Base-by-base conservation (phyloP, 2,888 invertebrate species). In the Dynastes hyllus region DNA sequence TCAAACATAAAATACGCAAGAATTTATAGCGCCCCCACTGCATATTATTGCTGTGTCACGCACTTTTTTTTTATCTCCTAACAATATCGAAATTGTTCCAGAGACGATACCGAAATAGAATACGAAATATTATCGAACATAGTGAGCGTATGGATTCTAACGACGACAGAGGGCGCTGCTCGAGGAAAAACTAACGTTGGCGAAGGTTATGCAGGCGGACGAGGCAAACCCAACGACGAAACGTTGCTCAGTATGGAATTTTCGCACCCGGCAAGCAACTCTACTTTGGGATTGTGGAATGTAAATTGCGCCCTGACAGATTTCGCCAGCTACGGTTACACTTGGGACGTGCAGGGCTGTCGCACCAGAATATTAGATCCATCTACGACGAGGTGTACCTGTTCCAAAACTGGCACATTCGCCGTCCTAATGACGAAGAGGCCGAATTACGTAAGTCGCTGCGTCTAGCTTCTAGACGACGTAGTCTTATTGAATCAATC, bases 51-150 rank as follows among this genome's bases (percentile, higher is more conserved):
- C 45, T 11, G 2, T 11, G 9, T 45, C 11, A 11, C 45, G 11
- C 32, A 37, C 32, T 37, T 37, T 6, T 37, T 37, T 37, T 37
- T 37, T 37, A 45, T 11, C 53, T 67, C n/a, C 29, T 75, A 75
- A 75, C 45, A 63, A 75, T 75, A 75, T 45, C 61, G 9, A 61
- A 75, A 61, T 70, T 79, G 65, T 77, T 76, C 32, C 86, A 94
- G 94, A 86, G 92, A 92, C 84, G 93, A 93, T 0, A 91, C 91
- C n/a, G 93, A 93, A 86, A 88, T 93, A 84, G 93, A 94, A 86
- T 94, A 93, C 87, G 91, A 91, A 84, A 89, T 94, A 76, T 91
- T 93, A 78, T 94, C 94, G 0, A 91, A 92, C 80, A 90, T 92
- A 8, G 87, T 90, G 8, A 87, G 88, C 16, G 88, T 91, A 11